Percentiles rank a stretch among this genome's conserved stretches.
Evolutionary conservation across 1,140 invertebrate species (phyloP).

Genomic region (Lucilia sericata): DNA sequence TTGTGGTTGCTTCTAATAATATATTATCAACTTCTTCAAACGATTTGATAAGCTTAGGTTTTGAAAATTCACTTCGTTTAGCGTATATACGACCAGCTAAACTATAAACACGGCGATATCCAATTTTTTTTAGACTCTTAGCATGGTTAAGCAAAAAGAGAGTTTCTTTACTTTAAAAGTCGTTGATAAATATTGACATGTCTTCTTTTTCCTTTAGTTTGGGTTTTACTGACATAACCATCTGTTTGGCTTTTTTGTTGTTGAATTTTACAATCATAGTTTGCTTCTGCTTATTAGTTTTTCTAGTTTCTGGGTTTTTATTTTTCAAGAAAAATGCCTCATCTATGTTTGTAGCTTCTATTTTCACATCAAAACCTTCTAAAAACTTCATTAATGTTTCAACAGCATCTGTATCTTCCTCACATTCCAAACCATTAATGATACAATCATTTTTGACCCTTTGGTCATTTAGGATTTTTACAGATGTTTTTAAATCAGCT

Average conservation of each 20-base stretch:
- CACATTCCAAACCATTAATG: constrained; percentile 12
- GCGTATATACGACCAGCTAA: not conserved
- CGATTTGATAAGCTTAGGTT: not conserved
- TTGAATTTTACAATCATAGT: constrained; percentile 11
- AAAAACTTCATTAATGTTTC: not conserved
- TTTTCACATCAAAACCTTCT: not conserved
- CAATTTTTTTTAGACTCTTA: not conserved
- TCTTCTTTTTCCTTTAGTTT: not conserved
- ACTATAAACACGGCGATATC: not conserved
- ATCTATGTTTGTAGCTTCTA: not conserved
- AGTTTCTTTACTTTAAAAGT: not conserved
- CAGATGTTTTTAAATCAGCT: not conserved
- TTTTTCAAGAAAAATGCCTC: not conserved
- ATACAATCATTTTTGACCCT: not conserved
- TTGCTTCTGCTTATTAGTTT: not conserved
- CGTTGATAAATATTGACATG: not conserved
- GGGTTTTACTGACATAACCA: not conserved
- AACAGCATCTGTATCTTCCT: not conserved
- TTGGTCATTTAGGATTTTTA: not conserved
- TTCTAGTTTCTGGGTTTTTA: not conserved
- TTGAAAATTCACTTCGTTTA: constrained; percentile 7
- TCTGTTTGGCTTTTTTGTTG: not conserved
- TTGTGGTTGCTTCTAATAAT: constrained; percentile 7
- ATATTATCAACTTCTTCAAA: not conserved
- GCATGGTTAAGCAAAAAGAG: not conserved